phyloP scores from a whole-genome alignment of 2,113 vertebrate genomes.

The Amphilophus citrinellus region DNA sequence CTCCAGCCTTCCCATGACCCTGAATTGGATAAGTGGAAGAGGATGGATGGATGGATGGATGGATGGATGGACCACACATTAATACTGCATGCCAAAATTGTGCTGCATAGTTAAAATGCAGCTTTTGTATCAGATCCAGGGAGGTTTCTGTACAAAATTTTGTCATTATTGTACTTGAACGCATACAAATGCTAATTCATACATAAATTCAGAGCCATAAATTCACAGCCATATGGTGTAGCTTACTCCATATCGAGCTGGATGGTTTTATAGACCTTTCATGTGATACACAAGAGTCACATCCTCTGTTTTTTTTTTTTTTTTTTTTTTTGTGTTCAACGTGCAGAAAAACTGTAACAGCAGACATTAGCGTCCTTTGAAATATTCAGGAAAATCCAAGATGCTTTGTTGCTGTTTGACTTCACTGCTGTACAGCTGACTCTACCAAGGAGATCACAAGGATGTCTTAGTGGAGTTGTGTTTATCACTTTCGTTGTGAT shows the following conservation, averaged over 20 bases:
- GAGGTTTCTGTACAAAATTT: constrained; percentile 28
- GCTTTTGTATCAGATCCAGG: constrained; percentile 43
- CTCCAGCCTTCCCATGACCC: too few species aligned
- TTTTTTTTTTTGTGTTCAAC: background rate
- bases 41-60: too few species aligned
- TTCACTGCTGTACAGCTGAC: background rate
- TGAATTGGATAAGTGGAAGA: too few species aligned
- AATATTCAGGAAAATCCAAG: background rate
- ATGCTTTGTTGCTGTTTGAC: background rate
- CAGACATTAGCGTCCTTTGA: background rate
- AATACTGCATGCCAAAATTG: constrained; percentile 47
- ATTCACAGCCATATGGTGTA: constrained; percentile 37
- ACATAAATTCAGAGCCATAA: constrained; percentile 26
- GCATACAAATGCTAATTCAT: constrained; percentile 54
- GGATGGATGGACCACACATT: background rate
- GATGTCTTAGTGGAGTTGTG: background rate
- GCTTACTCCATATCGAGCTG: background rate
- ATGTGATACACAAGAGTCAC: background rate
- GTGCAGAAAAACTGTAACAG: background rate
- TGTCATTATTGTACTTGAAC: constrained; percentile 30
- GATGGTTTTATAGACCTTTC: background rate
- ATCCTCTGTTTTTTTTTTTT: background rate
- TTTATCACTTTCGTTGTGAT: constrained; percentile 2
- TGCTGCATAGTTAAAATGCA: constrained; percentile 44
- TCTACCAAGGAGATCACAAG: background rate